These are phyloP conservation scores for Melitaea athalia DNA, from an alignment of 2,888 invertebrate species.

Conservation along the genomic window DNA sequence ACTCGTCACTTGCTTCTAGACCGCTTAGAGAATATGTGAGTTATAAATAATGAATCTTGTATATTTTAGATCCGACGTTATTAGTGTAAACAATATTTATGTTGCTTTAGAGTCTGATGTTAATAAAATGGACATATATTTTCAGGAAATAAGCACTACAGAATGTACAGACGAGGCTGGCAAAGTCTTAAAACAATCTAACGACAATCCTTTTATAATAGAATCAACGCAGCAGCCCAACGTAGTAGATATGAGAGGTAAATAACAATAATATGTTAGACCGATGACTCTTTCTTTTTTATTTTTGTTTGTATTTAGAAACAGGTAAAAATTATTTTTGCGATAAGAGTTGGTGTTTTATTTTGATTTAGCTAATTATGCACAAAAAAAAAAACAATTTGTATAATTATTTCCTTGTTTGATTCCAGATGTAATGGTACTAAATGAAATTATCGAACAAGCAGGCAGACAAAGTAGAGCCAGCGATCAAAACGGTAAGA, in stretches of 20 bases:
- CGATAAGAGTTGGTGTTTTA: background rate
- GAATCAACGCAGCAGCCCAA: conserved; percentile 93
- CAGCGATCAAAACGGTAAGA: conserved; percentile 92
- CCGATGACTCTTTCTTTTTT: background rate
- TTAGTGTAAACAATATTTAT: background rate
- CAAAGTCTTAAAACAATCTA: conserved; percentile 88
- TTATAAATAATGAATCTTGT: background rate
- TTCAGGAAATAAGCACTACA: conserved; percentile 88
- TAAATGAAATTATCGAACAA: conserved; percentile 98
- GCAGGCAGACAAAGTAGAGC: conserved; percentile 93
- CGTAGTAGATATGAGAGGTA: conserved; percentile 97
- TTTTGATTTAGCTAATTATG: too few species aligned
- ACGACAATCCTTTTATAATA: conserved; percentile 96
- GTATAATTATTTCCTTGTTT: conserved; percentile 35
- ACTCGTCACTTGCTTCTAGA: conserved; percentile 83
- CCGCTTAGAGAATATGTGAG: conserved; percentile 89
- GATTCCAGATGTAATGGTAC: conserved; percentile 95
- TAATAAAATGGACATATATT: background rate
- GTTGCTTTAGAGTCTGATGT: background rate
- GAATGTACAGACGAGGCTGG: conserved; percentile 90
- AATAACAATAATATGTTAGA: conserved; percentile 20
- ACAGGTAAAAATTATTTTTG: too few species aligned
- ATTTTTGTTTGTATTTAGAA: too few species aligned
- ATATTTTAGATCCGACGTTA: background rate
- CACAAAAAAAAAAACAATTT: background rate